phyloP scores from a whole-genome alignment of 2,888 invertebrate genomes.

The Drosophila borealis region DNA sequence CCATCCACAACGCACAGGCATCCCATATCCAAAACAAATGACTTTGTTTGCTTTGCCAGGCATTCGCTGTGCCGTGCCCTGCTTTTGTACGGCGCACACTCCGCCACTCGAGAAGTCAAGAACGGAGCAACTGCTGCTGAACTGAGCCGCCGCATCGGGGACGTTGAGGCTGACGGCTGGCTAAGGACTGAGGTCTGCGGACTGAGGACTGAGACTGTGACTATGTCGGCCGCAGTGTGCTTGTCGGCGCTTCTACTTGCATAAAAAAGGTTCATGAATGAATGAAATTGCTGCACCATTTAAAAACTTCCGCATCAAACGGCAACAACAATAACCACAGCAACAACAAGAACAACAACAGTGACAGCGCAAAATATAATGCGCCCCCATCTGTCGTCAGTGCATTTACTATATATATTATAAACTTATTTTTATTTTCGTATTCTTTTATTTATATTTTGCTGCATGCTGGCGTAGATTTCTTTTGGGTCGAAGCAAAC shows the following conservation, averaged over 20 bases:
- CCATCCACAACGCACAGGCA: conserved; percentile 23
- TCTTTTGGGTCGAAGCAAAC: conserved; percentile 14
- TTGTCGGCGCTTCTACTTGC: conserved; percentile 22
- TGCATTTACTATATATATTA: conserved; percentile 11
- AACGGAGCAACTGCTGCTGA: conserved; percentile 43
- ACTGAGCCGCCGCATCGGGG: conserved; percentile 40
- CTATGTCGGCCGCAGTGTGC: conserved; percentile 30
- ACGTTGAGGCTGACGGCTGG: conserved; percentile 28
- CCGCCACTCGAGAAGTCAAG: conserved; percentile 70
- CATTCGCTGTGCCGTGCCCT: conserved; percentile 9
- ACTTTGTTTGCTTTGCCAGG: conserved; percentile 66
- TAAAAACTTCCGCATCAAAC: conserved; percentile 75
- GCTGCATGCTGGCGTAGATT: conserved; percentile 44
- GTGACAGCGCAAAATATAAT: conserved; percentile 42
- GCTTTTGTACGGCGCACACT: conserved; percentile 14
- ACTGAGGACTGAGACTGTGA: conserved; percentile 35
- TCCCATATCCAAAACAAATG: conserved; percentile 60
- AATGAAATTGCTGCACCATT: conserved; percentile 73
- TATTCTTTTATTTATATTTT: conserved; percentile 2
- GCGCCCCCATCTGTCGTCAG: conserved; percentile 54
- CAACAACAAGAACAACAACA: conserved; percentile 21
- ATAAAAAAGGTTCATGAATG: conserved; percentile 57
- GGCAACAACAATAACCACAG: conserved; percentile 45
- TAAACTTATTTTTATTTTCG: conserved; percentile 2
- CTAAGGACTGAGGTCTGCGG: conserved; percentile 23